Evolutionary conservation across 2,888 invertebrate species (phyloP), one percentile per base, ranked within the genome.

Genomic region (Megalurothrips usitatus): DNA sequence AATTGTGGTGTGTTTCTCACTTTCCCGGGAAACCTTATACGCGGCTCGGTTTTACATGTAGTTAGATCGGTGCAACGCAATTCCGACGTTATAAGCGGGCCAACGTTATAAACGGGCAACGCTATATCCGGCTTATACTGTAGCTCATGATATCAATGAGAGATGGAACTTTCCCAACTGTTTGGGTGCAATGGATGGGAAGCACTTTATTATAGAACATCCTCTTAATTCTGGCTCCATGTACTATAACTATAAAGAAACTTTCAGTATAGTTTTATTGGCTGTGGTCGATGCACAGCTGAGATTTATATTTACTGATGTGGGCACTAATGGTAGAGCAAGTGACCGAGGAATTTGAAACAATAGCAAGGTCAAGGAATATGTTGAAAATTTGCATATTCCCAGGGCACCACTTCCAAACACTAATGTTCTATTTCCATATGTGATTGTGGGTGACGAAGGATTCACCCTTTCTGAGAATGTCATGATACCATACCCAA

Each of bases 211-310:
- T 49, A 48, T 19, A 83, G 11, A 79, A 82, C 26, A 82, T 84
- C 81, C 84, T 84, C 34, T 85, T 84, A 49, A 49, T 9, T 49
- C 49, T 49, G 49, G 49, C 52, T 81, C 83, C 11, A 82, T 84
- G 49, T 85, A 83, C 83, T 84, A 84, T 81, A 86, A 86, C 82
- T 86, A 85, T 81, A 86, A 86, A 83, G 49, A 81, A 34, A 81
- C 80, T 52, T 82, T 83, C 68, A 83, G 83, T 81, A 79, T 83
- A 23, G 81, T 84, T 14, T 81, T 82, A 58, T 82, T 84, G 81
- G 83, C 82, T 1, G 68, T 84, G 28, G 83, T 84, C 14, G 82
- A 83, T 82, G 63, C 81, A 26, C 79, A 81, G 1, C n/a, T n/a
- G n/a, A n/a, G n/a, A n/a, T n/a, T n/a, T 82, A 83, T 81, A 81